phyloP scores from a whole-genome alignment of 2,888 invertebrate species.

The Metopia argyrocephala region DNA sequence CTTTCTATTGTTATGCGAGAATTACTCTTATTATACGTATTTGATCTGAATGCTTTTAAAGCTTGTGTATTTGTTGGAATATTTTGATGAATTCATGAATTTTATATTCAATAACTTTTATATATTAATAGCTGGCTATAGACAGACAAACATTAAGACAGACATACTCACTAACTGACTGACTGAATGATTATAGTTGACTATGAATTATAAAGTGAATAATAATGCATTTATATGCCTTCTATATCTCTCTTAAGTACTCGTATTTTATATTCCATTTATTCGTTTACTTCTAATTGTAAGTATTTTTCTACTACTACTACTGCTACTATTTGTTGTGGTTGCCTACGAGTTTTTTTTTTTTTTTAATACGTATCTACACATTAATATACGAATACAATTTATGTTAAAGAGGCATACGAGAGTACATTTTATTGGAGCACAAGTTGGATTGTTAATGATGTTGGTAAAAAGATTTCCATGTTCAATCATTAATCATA shows the following conservation, averaged over 20 bases:
- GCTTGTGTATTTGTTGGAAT: background rate
- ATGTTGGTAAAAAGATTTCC: slow-evolving; percentile 61
- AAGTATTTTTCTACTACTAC: background rate
- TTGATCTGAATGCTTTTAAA: slow-evolving; percentile 22
- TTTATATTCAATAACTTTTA: too few relatives aligned
- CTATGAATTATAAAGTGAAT: background rate
- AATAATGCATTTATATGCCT: background rate
- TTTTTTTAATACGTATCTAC: background rate
- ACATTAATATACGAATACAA: background rate
- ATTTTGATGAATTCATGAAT: slow-evolving; percentile 29
- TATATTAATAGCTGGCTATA: too few relatives aligned
- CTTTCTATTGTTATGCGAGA: background rate
- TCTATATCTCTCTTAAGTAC: too few relatives aligned
- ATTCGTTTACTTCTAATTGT: background rate
- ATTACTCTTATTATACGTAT: too few relatives aligned
- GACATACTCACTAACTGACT: background rate
- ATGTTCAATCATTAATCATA: slow-evolving; percentile 63
- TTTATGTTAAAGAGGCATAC: background rate
- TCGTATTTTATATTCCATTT: too few relatives aligned
- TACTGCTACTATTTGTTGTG: background rate
- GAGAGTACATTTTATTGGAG: background rate
- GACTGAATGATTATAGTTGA: background rate
- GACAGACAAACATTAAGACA: background rate
- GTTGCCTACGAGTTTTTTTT: background rate
- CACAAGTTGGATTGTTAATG: slow-evolving; percentile 48